Evolutionary conservation across 1,140 invertebrate species (phyloP), one percentile per base, ranked within the genome.

Genomic region (Heterodera schachtii): DNA sequence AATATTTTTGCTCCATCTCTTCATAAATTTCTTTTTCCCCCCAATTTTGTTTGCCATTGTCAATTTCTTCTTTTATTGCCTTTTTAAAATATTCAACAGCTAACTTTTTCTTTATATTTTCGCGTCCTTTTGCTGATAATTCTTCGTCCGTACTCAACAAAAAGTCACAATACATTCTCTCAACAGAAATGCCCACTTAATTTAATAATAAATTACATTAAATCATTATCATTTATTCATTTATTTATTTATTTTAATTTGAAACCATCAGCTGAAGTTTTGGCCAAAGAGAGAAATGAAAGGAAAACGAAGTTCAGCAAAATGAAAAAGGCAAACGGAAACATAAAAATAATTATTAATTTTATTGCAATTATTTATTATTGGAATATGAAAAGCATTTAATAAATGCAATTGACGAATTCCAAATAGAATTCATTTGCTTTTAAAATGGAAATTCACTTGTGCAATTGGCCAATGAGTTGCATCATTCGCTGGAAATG

Each of bases 1-100:
- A 11, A 19, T 73, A 73, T 73, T 73, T 73, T 5, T 19, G 11
- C 49, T 73, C 71, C 49, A 73, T 19, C 19, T 73, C 71, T 52
- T 19, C 49, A 4, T 16, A 52, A 46, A 73, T 73, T 73, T 8
- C 2, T 19, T 73, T 73, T 73, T 73, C 11, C 3, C 57, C 57
- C 57, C 8, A 11, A 60, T 60, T 60, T 60, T 60, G 0, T 60
- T 60, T 60, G 1, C 3, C 57, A 0, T 60, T 60, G 11, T 19
- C 57, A 60, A 60, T 16, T 60, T n/a, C 57, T 11, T 1, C 57
- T 16, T 60, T 60, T 60, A 60, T 60, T 9, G 57, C 57, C 16
- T 60, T 60, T 16, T 60, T 16, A 4, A 60, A 16, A 60, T 16
- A 16, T 16, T 60, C 57, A 60, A 19, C 57, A 16, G 9, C 57